phyloP scores from a whole-genome alignment of 2,797 vertebrate species.

The Danio jaintianensis region DNA sequence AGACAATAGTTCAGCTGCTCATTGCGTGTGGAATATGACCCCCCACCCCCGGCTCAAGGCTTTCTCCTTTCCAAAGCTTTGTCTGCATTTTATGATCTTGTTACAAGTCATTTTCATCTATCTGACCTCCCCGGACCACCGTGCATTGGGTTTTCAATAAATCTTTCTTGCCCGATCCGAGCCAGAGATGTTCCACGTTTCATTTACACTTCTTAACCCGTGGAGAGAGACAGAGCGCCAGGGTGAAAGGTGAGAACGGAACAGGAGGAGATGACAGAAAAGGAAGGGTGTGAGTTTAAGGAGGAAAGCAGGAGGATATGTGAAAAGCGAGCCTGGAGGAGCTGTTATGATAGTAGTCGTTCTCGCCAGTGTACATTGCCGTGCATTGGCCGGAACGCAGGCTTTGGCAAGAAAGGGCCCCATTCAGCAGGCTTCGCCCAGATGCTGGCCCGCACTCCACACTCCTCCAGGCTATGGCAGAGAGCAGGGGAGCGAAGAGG shows the following conservation, averaged over 20 bases:
- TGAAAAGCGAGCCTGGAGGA: constrained; percentile 40
- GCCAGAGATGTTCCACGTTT: constrained; percentile 42
- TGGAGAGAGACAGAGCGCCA: constrained; percentile 12
- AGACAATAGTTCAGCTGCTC: constrained; percentile 75
- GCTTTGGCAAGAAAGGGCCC: constrained; percentile 74
- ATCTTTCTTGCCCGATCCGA: constrained; percentile 53
- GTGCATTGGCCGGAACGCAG: constrained; percentile 74
- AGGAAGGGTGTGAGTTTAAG: constrained; percentile 48
- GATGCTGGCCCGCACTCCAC: constrained; percentile 74
- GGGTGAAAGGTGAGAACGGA: constrained; percentile 47
- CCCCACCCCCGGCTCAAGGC: constrained; percentile 40
- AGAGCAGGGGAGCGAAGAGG: constrained; percentile 61
- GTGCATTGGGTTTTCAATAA: constrained; percentile 56
- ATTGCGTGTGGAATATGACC: constrained; percentile 49
- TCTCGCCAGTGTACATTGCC: constrained; percentile 40
- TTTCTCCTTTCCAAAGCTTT: constrained; percentile 55
- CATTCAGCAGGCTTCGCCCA: constrained; percentile 80
- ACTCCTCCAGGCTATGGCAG: constrained; percentile 77
- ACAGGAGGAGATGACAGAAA: constrained; percentile 43
- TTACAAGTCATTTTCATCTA: constrained; percentile 63
- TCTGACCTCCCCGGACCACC: constrained; percentile 60
- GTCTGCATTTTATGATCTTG: constrained; percentile 65
- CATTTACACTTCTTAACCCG: constrained; percentile 52
- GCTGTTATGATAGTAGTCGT: constrained; percentile 38
- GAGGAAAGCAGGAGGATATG: constrained; percentile 32